A percentile compares a stretch with the other conserved stretches of the same genome.
phyloP scores from a whole-genome alignment of 2,797 vertebrate species.

The Alauda arvensis region DNA sequence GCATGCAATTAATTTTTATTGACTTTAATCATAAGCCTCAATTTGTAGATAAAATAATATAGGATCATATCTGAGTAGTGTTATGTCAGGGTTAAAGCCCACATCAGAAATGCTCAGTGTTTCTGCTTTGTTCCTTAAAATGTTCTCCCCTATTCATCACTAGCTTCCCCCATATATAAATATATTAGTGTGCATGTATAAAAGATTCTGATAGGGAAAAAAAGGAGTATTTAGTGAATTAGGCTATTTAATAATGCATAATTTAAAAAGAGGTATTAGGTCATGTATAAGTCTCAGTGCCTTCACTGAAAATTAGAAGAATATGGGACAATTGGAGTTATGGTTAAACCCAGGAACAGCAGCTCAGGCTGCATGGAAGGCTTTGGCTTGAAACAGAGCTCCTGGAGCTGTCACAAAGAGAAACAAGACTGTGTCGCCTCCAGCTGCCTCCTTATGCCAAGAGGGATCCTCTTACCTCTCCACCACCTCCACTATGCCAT shows the following conservation, averaged over 20 bases:
- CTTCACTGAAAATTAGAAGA: neutral
- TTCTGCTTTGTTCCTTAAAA: neutral
- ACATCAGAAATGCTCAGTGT: neutral
- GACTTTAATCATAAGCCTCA: neutral
- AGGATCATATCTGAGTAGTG: neutral
- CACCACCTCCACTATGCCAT: neutral
- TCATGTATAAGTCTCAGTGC: neutral
- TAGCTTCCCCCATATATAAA: neutral
- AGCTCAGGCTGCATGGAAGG: neutral
- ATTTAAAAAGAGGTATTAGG: neutral
- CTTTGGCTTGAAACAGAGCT: neutral
- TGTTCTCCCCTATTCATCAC: neutral
- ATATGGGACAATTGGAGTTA: neutral
- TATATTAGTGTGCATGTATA: neutral
- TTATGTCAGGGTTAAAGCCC: neutral
- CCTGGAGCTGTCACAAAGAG: neutral
- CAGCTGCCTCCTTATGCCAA: rapidly evolving
- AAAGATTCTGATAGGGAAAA: neutral
- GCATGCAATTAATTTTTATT: neutral
- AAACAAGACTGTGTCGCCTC: neutral
- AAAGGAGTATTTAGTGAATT: neutral
- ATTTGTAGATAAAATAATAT: neutral
- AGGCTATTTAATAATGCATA: neutral
- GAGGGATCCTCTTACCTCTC: neutral
- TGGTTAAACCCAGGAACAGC: rapidly evolving